Evolutionary conservation across 2,797 vertebrate species (phyloP), one percentile per base, ranked within the genome.

Genomic region (Hapalemur alaotrensis): DNA sequence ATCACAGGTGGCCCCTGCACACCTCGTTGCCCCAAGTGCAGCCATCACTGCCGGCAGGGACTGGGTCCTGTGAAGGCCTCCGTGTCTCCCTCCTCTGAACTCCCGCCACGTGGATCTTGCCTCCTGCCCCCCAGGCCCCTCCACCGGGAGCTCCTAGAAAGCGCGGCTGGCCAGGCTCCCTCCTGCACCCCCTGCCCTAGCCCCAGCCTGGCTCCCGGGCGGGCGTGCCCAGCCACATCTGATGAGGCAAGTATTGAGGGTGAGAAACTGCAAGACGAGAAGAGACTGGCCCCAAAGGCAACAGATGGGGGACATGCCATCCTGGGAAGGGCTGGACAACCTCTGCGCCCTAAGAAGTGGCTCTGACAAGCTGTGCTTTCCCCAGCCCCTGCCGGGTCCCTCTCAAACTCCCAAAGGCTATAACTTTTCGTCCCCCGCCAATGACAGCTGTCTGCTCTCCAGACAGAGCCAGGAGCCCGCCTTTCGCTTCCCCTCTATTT

Each of bases 401-500:
- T 80, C 48, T 25, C 54, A 1, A 43, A 46, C 18, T 32, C 43
- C 41, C 35, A 15, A 65, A 65, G 63, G 22, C 38, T 17, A 2
- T 0, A 0, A 30, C n/a, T 41, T 30, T 78, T 18, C 4, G 7
- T 15, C 10, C 54, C 54, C 17, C 4, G 0, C 35, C 87, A 6
- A 32, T 2, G 43, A 32, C 43, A 50, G 48, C 48, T 57, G 4
- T n/a, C 73, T 43, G 72, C 67, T 82, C n/a, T 38, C 52, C 25
- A 35, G 13, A 25, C 76, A 78, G 43, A 69, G 54, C 69, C 89
- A 57, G 50, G 67, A 82, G 35, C 73, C 41, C 1, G 22, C 50
- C 23, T 54, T 50, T 63, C n/a, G 38, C 48, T 4, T 4, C 76
- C 46, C 43, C 30, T 48, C 2, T 61, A 52, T 91, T 93, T 93